Evolutionary conservation across 2,888 invertebrate genomes (phyloP), one percentile per base, ranked within the genome.

Genomic region (Tenthredo mesomela): DNA sequence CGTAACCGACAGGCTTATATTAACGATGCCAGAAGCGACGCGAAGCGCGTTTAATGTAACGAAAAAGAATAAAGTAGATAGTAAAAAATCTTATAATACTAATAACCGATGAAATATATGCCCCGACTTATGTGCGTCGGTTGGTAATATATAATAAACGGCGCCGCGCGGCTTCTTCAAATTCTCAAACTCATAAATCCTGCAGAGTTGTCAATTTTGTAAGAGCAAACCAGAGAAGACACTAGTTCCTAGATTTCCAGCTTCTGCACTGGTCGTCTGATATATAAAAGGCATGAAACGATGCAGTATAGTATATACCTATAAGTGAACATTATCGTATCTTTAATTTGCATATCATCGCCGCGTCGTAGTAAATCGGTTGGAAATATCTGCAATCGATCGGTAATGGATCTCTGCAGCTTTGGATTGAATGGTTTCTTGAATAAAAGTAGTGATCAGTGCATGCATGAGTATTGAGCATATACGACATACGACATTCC

Each of bases 21-120:
- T 77, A 77, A 29, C 54, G 77, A 77, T 54, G 50, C 40, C 29
- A 43, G 40, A 43, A 43, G 21, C 71, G 37, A 21, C 43, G 43
- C 71, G 43, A 43, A 43, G 9, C 40, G 37, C 9, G 71, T n/a
- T 73, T 43, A 73, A 73, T n/a, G 21, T 21, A n/a, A 73, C n/a
- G 5, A 77, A 77, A 77, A 77, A 77, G 25, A 77, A 50, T 50
- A 77, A 77, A 77, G n/a, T 29, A 54, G n/a, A 12, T 54, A 50
- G 29, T 50, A 47, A 77, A 77, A 77, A 50, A 54, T 54, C 9
- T n/a, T 25, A 43, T 75, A 54, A 50, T 77, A 77, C 47, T 47
- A 77, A 50, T 33, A 77, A 77, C 77, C 77, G 77, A 77, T 77
- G 37, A 75, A 75, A 75, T 75, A 75, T 75, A 75, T 75, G 47